These are phyloP conservation scores for Diadophis punctatus DNA, from an alignment of 2,113 vertebrate species.

Conservation along the genomic window DNA sequence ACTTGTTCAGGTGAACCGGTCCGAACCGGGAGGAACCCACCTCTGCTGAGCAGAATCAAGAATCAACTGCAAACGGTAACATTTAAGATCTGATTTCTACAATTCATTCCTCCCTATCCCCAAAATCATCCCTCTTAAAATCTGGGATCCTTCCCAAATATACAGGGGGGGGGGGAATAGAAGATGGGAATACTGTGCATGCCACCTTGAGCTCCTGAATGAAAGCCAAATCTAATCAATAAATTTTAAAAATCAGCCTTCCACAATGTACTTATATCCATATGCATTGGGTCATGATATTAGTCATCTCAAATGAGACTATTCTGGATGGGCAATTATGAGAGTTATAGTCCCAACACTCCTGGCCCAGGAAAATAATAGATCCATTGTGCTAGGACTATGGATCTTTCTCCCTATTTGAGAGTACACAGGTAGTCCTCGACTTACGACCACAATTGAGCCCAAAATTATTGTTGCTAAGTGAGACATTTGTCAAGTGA, in stretches of 20 bases:
- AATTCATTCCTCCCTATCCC: background rate
- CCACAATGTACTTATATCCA: background rate
- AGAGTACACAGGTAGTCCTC: background rate
- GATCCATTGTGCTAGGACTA: background rate
- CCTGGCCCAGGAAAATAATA: background rate
- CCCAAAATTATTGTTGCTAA: too few relatives aligned
- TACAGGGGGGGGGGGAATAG: background rate
- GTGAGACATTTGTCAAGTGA: too few relatives aligned
- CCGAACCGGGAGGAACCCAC: too few relatives aligned
- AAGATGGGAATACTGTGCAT: background rate
- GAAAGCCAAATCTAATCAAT: background rate
- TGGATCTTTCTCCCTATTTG: background rate
- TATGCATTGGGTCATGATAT: background rate
- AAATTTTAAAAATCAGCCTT: background rate
- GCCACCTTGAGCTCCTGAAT: background rate
- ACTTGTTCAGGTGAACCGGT: too few relatives aligned
- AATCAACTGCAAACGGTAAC: background rate
- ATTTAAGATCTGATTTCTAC: background rate
- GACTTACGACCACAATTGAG: too few relatives aligned
- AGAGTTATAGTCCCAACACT: background rate
- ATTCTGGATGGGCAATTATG: background rate
- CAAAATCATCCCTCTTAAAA: background rate
- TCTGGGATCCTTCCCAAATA: background rate
- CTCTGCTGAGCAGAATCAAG: background rate
- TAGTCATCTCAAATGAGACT: background rate